Evolutionary conservation across 2,888 invertebrate genomes (phyloP), one percentile per base, ranked within the genome.

Genomic region (Xylota segnis): DNA sequence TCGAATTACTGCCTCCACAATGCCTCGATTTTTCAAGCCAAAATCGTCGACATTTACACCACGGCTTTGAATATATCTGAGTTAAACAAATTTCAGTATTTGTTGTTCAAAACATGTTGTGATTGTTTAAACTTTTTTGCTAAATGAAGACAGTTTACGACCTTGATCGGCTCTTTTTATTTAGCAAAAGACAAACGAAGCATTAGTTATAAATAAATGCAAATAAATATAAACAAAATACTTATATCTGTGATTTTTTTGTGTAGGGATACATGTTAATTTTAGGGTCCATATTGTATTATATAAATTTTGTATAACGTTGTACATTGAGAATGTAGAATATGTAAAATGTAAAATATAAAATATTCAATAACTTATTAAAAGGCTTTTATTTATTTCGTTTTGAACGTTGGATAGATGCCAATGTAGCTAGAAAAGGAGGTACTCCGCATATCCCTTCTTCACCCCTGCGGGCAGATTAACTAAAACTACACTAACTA

Each of bases 141-240:
- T 63, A 70, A 63, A 70, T 78, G 43, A 70, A 78, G 47, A 78
- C 12, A 7, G 34, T 58, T 10, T n/a, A 0, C 7, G 52, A 10
- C 6, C 23, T 2, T 4, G n/a, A 37, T 54, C 4, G 29, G 29
- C 52, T 32, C 34, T 78, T 61, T 71, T 78, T 43, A 71, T 78
- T 61, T 70, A 70, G 70, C 77, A 61, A 71, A 77, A 58, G 34
- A 23, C 18, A 10, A 65, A n/a, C 16, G 23, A 9, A 27, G n/a
- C 27, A 9, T n/a, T 0, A 61, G 54, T 40, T n/a, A 40, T 47
- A 29, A 56, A 65, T 37, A 65, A n/a, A 74, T 0, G 27, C 5
- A 12, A 10, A 18, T 37, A 37, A 52, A 72, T 9, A 23, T 4
- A 52, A 63, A 23, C 7, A 52, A 74, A 43, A 61, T 32, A 43